Evolutionary conservation across 2,113 vertebrate genomes (phyloP).

Genomic region (Drymodes brunneopygia): DNA sequence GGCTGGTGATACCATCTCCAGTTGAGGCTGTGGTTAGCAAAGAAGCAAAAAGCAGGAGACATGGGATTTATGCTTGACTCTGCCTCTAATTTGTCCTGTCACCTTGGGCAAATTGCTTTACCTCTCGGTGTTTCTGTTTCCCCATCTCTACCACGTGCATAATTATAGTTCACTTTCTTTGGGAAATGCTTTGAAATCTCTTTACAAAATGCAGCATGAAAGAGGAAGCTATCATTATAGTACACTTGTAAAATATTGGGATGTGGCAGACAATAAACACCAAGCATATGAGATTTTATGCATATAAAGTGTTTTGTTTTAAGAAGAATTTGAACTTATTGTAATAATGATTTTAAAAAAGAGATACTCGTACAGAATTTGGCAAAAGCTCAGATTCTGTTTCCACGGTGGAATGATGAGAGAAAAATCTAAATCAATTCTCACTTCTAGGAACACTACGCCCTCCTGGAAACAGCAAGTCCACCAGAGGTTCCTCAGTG

Average conservation of each 20-base stretch:
- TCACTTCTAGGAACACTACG: neutral
- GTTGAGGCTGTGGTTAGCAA: neutral
- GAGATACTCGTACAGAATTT: neutral
- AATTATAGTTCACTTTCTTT: constrained; percentile 38
- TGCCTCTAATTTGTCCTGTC: constrained; percentile 34
- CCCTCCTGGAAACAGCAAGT: constrained; percentile 12
- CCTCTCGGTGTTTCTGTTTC: neutral
- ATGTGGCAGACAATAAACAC: neutral
- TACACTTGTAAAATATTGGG: neutral
- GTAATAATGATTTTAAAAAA: neutral
- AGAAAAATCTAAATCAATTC: constrained; percentile 42
- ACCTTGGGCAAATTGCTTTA: constrained; percentile 34
- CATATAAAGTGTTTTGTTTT: neutral
- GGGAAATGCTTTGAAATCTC: constrained; percentile 35
- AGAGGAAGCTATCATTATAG: constrained; percentile 7
- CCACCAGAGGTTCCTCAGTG: neutral
- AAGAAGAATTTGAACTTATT: neutral
- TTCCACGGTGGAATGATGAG: neutral
- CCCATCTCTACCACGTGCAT: neutral
- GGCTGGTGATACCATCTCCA: neutral
- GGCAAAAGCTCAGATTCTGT: neutral
- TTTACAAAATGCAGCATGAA: neutral
- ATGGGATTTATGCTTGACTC: neutral
- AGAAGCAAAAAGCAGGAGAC: neutral
- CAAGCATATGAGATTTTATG: neutral